These are phyloP conservation scores for Chalcosyrphus nemorum DNA, from an alignment of 2,888 invertebrate genomes.

Conservation along the genomic window DNA sequence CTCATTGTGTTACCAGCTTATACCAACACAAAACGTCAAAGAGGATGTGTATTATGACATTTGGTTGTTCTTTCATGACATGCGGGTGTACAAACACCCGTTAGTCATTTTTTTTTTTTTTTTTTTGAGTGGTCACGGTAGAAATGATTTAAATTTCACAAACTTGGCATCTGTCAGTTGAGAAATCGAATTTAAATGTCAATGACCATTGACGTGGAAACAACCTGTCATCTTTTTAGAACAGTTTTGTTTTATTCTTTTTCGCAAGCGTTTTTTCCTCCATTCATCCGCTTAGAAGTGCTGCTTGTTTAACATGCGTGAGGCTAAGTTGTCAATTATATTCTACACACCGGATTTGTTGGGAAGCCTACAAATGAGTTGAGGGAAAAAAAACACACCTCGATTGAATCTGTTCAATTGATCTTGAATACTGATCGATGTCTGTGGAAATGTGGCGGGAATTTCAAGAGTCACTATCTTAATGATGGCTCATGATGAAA, in stretches of 20 bases:
- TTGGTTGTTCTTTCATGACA: conserved; percentile 15
- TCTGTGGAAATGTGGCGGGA: conserved; percentile 49
- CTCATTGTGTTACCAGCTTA: conserved; percentile 14
- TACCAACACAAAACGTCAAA: conserved; percentile 20
- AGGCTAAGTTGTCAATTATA: conserved; percentile 48
- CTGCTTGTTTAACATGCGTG: conserved; percentile 44
- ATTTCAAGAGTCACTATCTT: conserved; percentile 21
- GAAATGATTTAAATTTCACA: conserved; percentile 27
- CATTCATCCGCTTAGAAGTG: conserved; percentile 15
- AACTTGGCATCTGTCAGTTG: conserved; percentile 19
- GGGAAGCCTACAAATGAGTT: conserved; percentile 44
- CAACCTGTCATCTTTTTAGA: conserved; percentile 3
- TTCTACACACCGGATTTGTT: conserved; percentile 25
- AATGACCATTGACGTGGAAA: conserved; percentile 31
- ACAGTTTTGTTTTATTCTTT: not conserved
- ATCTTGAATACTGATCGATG: conserved; percentile 51
- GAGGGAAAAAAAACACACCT: conserved; percentile 49
- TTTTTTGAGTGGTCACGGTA: too few species aligned
- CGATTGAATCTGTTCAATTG: conserved; percentile 25
- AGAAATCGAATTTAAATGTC: conserved; percentile 39
- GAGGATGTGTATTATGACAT: conserved; percentile 27
- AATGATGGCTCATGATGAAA: conserved; percentile 34
- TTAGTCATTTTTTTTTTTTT: too few species aligned
- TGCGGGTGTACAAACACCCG: conserved; percentile 29
- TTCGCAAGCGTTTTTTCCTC: conserved; percentile 10